Base-by-base conservation (phyloP, 2,113 vertebrate species). In the Telmatochromis sp. region DNA sequence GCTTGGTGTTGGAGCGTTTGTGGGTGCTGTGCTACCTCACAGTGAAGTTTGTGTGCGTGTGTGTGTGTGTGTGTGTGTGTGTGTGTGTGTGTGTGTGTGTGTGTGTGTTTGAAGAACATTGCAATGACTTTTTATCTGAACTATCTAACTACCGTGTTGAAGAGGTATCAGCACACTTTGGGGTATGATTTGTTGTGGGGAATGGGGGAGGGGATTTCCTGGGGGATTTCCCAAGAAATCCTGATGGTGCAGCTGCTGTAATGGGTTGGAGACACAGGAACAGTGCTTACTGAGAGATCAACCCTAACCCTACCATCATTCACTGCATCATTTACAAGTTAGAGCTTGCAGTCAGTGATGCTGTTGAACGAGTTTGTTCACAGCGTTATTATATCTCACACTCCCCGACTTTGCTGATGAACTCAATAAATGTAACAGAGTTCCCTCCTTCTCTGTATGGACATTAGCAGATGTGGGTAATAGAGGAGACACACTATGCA, bases 1-100 rank as follows among this genome's bases (percentile, higher is more conserved):
- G 92, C 91, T 92, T 92, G 83, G 71, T 80, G 78, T 65, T 63
- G 60, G 58, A 63, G 80, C 68, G 50, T 82, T 81, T 60, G 89
- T 86, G 82, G 53, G 84, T 84, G 81, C 28, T 4, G 3, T 3
- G 11, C n/a, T 57, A 19, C 85, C 53, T 63, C 73, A 23, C 58
- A 84, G 82, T 40, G 5, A 5, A 80, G 13, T 57, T 50, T 58
- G 40, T 78, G 28, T 31, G 47, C 35, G 15, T 63, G 42, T 28
- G 54, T 23, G 75, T 71, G 81, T 68, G 68, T 23, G 7, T 5
- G 9, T 55, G 71, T 50, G 31, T 58, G 42, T 78, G 28, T 31
- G 47, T 47, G 19, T 55, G 42, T 21, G 54, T 23, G 75, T 71
- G 81, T 78, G 84, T 19, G 68, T 7, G 15, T n/a, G 14, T 1